Conservation (phyloP, 2,888 invertebrate genomes). For the Andrena minutula region DNA sequence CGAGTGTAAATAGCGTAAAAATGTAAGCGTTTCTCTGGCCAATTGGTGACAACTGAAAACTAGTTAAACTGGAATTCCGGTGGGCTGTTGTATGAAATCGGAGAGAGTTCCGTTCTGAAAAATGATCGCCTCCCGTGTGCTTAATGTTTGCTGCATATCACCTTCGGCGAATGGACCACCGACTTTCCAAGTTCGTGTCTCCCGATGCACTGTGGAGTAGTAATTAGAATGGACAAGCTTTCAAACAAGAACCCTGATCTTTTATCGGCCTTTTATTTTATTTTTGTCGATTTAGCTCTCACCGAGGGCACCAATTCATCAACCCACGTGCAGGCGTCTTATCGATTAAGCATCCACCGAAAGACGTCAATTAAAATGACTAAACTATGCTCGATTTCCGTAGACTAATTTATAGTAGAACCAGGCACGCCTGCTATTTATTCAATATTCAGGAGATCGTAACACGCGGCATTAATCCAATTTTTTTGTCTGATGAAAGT, state of each 20-base stretch:
- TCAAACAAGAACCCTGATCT: slow-evolving; percentile 18
- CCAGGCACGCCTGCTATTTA: slow-evolving; percentile 8
- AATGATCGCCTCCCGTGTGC: slow-evolving; percentile 24
- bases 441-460: neutral
- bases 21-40: slow-evolving; percentile 6
- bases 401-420: slow-evolving; percentile 13
- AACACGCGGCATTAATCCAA: neutral
- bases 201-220: slow-evolving; percentile 12
- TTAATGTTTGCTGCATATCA: slow-evolving; percentile 42
- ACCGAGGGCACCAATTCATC: slow-evolving; percentile 43
- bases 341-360: slow-evolving; percentile 38
- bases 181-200: slow-evolving; percentile 62
- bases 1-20: neutral
- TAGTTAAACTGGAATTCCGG: slow-evolving; percentile 56
- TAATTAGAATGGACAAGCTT: slow-evolving; percentile 58
- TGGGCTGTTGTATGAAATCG: slow-evolving; percentile 34
- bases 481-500: neutral
- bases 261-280: neutral
- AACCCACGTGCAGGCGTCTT: slow-evolving; percentile 21
- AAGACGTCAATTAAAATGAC: slow-evolving; percentile 32
- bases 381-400: slow-evolving; percentile 6
- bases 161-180: slow-evolving; percentile 42
- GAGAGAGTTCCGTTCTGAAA: slow-evolving; percentile 47
- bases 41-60: slow-evolving; percentile 3
- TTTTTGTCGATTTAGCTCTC: slow-evolving; percentile 39